phyloP scores from a whole-genome alignment of 2,888 invertebrate genomes.

The Melieria picta region DNA sequence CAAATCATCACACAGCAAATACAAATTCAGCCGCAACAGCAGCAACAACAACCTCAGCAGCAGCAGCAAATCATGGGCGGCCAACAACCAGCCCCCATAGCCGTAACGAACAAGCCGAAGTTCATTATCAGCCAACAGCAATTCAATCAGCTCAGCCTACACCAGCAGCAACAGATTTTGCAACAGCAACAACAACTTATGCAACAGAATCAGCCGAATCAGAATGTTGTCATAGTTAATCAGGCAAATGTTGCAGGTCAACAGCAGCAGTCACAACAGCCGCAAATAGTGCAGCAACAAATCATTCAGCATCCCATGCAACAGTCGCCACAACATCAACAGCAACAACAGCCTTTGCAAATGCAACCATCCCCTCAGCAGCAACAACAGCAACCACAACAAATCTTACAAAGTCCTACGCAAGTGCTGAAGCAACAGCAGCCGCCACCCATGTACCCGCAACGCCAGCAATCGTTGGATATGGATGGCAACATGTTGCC shows the following conservation, averaged over 20 bases:
- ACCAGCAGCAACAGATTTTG: constrained; percentile 67
- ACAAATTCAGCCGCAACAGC: constrained; percentile 46
- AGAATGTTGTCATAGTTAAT: constrained; percentile 65
- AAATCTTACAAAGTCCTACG: constrained; percentile 38
- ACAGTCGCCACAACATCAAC: constrained; percentile 49
- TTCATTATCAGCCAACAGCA: constrained; percentile 72
- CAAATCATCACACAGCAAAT: constrained; percentile 30
- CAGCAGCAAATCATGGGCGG: constrained; percentile 47
- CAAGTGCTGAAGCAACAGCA: constrained; percentile 47
- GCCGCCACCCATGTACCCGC: constrained; percentile 48
- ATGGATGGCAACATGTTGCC: constrained; percentile 49
- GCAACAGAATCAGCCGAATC: constrained; percentile 66
- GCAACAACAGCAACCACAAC: constrained; percentile 45
- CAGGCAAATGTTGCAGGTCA: constrained; percentile 54
- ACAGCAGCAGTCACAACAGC: constrained; percentile 56
- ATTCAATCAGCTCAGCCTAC: constrained; percentile 72
- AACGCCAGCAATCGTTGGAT: constrained; percentile 43
- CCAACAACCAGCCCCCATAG: constrained; percentile 47
- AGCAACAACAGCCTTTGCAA: constrained; percentile 50
- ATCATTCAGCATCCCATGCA: constrained; percentile 42
- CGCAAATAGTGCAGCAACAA: constrained; percentile 49
- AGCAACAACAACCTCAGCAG: constrained; percentile 47
- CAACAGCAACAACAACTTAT: not conserved
- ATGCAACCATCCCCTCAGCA: constrained; percentile 44
- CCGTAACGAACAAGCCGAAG: constrained; percentile 53